These are phyloP conservation scores for Lissonota sp. DNA, from an alignment of 2,888 invertebrate species.

Conservation along the genomic window DNA sequence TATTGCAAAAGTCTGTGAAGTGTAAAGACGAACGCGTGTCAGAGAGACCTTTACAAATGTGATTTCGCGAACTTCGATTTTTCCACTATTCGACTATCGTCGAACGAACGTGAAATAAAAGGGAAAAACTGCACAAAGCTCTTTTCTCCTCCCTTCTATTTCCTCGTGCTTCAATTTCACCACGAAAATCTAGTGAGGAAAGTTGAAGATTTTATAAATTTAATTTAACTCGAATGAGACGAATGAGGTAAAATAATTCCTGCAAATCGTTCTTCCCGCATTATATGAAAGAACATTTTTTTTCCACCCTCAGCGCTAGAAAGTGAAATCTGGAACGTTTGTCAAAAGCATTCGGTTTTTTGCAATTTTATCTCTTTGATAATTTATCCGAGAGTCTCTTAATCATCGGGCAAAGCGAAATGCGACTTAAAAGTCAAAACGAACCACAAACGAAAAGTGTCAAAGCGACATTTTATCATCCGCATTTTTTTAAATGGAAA, in stretches of 20 bases:
- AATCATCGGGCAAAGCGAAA: background rate
- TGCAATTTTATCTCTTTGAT: conserved; percentile 22
- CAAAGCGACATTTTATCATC: background rate
- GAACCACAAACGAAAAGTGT: conserved; percentile 1
- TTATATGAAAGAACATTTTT: too few relatives aligned
- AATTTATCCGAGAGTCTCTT: background rate
- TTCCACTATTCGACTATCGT: conserved; percentile 8
- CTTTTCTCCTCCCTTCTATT: background rate
- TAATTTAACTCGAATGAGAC: too few relatives aligned
- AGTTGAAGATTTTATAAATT: too few relatives aligned
- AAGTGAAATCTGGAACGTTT: conserved; percentile 19
- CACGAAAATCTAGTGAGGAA: too few relatives aligned
- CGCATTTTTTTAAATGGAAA: too few relatives aligned
- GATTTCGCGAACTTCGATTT: conserved; percentile 5
- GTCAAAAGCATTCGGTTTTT: conserved; percentile 26
- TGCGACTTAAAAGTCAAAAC: conserved; percentile 37
- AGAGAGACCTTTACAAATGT: conserved; percentile 34
- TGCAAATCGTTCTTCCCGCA: too few relatives aligned
- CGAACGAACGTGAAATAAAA: conserved; percentile 4
- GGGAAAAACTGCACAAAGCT: conserved; percentile 16
- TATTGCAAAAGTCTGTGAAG: conserved; percentile 16
- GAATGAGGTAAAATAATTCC: too few relatives aligned
- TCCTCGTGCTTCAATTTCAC: background rate
- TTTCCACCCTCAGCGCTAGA: background rate
- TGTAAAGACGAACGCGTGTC: conserved; percentile 22